These are phyloP conservation scores for Eupithecia subfuscata DNA, from an alignment of 2,888 invertebrate genomes.

Conservation along the genomic window DNA sequence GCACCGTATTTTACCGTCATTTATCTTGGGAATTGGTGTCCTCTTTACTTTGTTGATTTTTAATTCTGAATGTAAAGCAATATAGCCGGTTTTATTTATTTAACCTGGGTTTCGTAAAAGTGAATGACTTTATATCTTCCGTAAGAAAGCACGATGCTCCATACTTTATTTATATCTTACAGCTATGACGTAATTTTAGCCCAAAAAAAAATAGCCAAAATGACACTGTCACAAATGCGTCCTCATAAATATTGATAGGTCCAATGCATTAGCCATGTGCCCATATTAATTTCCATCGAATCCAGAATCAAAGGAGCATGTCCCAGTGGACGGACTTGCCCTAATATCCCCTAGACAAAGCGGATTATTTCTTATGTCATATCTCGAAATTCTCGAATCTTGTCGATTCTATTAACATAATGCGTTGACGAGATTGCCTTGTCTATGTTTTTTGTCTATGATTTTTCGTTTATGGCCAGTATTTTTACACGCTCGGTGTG, in stretches of 20 bases:
- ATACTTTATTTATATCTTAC: not conserved
- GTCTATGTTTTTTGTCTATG: conserved; percentile 64
- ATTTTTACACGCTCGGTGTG: conserved; percentile 66
- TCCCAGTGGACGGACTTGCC: conserved; percentile 66
- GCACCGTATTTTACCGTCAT: conserved; percentile 20
- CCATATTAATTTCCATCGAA: conserved; percentile 79
- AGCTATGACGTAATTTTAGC: not conserved
- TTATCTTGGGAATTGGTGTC: conserved; percentile 34
- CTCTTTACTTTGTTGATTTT: conserved; percentile 17
- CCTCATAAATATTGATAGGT: conserved; percentile 55
- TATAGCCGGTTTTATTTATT: conserved; percentile 34
- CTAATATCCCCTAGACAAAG: conserved; percentile 77
- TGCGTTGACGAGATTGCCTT: conserved; percentile 73
- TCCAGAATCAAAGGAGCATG: conserved; percentile 76
- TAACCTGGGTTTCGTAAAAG: not conserved
- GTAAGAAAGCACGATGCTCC: not conserved
- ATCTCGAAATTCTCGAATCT: conserved; percentile 52
- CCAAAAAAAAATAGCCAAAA: not conserved
- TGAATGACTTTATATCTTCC: not conserved
- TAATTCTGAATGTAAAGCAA: conserved; percentile 12
- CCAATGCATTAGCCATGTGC: conserved; percentile 65
- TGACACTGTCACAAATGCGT: not conserved
- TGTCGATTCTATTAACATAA: conserved; percentile 72
- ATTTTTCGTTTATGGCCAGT: conserved; percentile 25
- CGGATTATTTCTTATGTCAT: conserved; percentile 79